Evolutionary conservation across 2,888 invertebrate genomes (phyloP), one percentile per base, ranked within the genome.

Genomic region (Diadegma fenestrale): DNA sequence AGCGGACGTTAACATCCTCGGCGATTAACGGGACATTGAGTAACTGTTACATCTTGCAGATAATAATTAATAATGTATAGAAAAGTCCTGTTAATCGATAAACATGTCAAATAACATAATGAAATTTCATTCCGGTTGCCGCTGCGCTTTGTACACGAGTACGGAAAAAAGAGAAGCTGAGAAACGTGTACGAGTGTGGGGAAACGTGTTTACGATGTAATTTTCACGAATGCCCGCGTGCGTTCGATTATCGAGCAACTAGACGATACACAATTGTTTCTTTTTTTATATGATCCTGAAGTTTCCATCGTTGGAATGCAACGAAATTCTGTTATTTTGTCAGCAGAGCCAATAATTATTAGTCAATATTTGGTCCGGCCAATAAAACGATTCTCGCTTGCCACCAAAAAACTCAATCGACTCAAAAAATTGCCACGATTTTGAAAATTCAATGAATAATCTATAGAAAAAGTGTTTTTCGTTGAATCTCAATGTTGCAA

Each of bases 131-230:
- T 19, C 68, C 68, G 43, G 48, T 7, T 22, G 41, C 45, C 45
- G 73, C 69, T 43, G 37, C 45, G 73, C 69, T 43, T 69, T 41
- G 33, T 41, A 41, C 14, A 12, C n/a, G 48, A 33, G 30, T 19
- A 48, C 43, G 14, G 26, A 58, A n/a, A 51, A 19, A 58, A 78
- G 33, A 72, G 51, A n/a, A 76, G 33, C 12, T 12, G 12, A 58
- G 26, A 22, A 58, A 58, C 26, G n/a, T 58, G 14, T 41, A 37
- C 1, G 37, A 45, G 51, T 45, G 33, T 45, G 33, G 51, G 72
- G 37, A 69, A 37, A 71, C 78, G 82, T 80, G 79, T 86, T 86
- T 86, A 88, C 22, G 54, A 54, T 54, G 54, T 12, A 54, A 22
- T 54, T 54, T 22, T 33, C 33, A 54, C 54, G 22, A 54, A 54